Evolutionary conservation across 2,113 vertebrate genomes (phyloP).

Genomic region (Bothrops jararaca): DNA sequence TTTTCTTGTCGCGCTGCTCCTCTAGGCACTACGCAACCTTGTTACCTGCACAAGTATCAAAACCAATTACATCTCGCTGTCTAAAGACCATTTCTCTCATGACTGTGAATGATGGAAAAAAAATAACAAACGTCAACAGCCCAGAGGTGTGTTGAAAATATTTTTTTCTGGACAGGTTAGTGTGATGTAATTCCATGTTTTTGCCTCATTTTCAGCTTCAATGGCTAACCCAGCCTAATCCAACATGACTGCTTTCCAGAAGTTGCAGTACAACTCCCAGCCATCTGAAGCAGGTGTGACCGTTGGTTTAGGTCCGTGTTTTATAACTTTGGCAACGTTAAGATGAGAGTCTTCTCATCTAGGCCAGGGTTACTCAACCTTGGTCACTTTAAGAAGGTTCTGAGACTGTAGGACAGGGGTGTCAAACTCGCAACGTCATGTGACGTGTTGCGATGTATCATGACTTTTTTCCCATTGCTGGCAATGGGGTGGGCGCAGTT

Average conservation of each 20-base stretch:
- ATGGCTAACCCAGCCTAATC: background rate
- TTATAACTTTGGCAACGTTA: background rate
- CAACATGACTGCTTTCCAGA: background rate
- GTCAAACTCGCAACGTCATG: too few relatives aligned
- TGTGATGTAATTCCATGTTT: background rate
- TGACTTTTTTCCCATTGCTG: too few relatives aligned
- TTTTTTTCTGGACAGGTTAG: background rate
- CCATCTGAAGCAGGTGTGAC: background rate
- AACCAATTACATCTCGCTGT: accelerated
- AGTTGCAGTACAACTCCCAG: background rate
- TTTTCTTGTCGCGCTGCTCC: background rate
- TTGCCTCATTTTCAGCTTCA: too few relatives aligned
- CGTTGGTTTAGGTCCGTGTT: background rate
- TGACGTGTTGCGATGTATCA: too few relatives aligned
- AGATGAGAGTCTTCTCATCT: background rate
- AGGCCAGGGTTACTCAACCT: background rate
- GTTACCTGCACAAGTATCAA: constrained; percentile 3
- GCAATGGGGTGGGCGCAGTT: too few relatives aligned
- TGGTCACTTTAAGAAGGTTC: background rate
- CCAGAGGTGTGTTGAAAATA: background rate
- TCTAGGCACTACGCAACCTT: background rate
- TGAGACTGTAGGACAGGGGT: background rate
- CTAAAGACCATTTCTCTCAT: background rate
- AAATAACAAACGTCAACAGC: background rate
- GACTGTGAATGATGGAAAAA: background rate